A percentile compares a stretch with the other conserved stretches of the same genome.
Conservation (phyloP, 2,888 invertebrate genomes). For the Trissolcus brochymenae region DNA sequence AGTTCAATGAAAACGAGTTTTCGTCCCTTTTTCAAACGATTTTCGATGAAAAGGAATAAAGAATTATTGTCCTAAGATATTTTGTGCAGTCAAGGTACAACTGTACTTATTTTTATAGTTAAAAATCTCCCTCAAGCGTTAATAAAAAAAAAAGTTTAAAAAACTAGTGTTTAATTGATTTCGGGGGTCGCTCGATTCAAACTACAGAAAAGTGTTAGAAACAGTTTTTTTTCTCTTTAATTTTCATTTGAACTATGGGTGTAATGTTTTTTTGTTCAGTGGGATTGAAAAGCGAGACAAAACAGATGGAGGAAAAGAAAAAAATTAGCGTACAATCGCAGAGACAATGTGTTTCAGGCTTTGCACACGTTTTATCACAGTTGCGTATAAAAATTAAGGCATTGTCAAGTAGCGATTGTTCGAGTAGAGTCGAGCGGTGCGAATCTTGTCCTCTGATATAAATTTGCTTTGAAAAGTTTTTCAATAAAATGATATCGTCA, state of each 20-base stretch:
- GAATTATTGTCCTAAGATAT: conserved; percentile 17
- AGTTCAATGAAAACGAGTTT: neutral
- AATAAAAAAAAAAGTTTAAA: conserved; percentile 37
- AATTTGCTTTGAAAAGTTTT: conserved; percentile 28
- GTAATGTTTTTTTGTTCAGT: neutral
- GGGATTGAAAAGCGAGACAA: neutral
- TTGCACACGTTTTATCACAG: conserved; percentile 48
- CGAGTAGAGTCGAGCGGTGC: neutral
- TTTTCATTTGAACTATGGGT: neutral
- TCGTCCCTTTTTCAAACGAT: too few relatives aligned
- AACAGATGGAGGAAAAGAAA: conserved; percentile 1
- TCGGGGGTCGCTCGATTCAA: conserved; percentile 66
- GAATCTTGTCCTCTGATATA: conserved; percentile 3
- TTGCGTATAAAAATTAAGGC: conserved; percentile 50
- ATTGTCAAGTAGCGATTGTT: conserved; percentile 48
- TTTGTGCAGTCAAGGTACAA: conserved; percentile 18
- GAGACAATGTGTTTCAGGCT: conserved; percentile 41
- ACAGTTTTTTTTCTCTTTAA: neutral
- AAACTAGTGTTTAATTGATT: conserved; percentile 53
- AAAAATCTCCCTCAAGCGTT: conserved; percentile 45
- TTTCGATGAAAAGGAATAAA: neutral
- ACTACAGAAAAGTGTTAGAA: conserved; percentile 22
- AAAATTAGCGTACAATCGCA: conserved; percentile 43
- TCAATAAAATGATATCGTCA: neutral
- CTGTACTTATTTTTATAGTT: conserved; percentile 20